Conservation (phyloP, 2,888 invertebrate species). For the Crossocerus cetratus region DNA sequence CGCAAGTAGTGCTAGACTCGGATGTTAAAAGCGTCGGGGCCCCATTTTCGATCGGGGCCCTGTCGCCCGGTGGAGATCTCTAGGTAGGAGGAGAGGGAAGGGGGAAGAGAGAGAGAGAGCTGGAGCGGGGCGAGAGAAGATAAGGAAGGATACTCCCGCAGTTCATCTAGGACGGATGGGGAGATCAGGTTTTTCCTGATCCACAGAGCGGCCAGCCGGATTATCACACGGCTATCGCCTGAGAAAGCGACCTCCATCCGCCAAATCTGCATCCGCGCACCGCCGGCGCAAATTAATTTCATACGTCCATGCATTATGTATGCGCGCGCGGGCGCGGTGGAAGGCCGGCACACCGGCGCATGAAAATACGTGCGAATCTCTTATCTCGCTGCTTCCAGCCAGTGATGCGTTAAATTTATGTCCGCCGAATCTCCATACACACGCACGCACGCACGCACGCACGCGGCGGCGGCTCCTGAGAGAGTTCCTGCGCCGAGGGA, state of each 20-base stretch:
- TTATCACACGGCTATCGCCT: constrained; percentile 1
- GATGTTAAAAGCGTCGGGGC: too few species aligned
- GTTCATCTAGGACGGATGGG: constrained; percentile 42
- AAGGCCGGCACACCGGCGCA: neutral
- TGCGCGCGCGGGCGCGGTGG: too few species aligned
- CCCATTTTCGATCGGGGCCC: too few species aligned
- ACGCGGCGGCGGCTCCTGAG: too few species aligned
- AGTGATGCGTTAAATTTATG: constrained; percentile 3
- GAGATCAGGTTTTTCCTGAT: constrained; percentile 45
- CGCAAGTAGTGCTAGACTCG: too few species aligned
- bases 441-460: too few species aligned
- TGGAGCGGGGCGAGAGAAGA: constrained; percentile 61
- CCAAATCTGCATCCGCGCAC: constrained; percentile 1
- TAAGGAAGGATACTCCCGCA: constrained; percentile 68
- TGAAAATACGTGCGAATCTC: neutral
- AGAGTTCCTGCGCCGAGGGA: too few species aligned
- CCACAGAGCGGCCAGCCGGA: constrained; percentile 17
- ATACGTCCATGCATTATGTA: too few species aligned
- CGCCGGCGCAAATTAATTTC: neutral
- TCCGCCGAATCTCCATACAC: neutral
- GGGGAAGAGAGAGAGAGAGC: constrained; percentile 48
- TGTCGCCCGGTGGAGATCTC: constrained; percentile 18
- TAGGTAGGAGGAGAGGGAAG: constrained; percentile 40
- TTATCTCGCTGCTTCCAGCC: neutral
- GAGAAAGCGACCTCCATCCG: constrained; percentile 24